Conservation (phyloP, 1,140 invertebrate species). For the Adelges cooleyi region DNA sequence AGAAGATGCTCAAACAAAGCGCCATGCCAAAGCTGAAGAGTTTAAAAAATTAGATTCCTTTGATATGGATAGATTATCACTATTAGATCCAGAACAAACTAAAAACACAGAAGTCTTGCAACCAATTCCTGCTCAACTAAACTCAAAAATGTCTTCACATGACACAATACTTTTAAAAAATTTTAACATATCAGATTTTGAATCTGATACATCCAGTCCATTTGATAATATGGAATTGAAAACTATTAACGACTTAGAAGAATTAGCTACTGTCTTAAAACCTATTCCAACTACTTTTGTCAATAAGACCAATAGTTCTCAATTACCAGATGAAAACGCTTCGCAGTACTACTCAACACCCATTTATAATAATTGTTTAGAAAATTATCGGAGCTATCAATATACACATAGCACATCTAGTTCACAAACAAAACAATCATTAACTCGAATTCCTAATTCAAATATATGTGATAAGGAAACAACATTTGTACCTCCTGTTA, state of each 20-base stretch:
- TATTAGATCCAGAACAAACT: background rate
- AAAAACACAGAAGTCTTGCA: constrained; percentile 33
- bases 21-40: background rate
- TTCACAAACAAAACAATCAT: background rate
- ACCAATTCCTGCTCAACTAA: constrained; percentile 35
- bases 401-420: background rate
- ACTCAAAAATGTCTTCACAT: constrained; percentile 2
- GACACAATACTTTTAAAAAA: constrained; percentile 6
- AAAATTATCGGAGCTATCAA: constrained; percentile 18
- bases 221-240: constrained; percentile 84
- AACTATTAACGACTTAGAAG: constrained; percentile 79
- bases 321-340: background rate
- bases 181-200: constrained; percentile 66
- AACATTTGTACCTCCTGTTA: constrained; percentile 1
- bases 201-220: constrained; percentile 75
- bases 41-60: constrained; percentile 1
- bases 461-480: background rate
- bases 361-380: constrained; percentile 19
- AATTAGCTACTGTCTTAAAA: constrained; percentile 46
- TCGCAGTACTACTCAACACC: constrained; percentile 25
- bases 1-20: constrained; percentile 37
- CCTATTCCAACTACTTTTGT: background rate
- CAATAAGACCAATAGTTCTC: background rate
- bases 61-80: constrained; percentile 1
- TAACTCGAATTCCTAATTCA: background rate